Evolutionary conservation across 2,113 vertebrate genomes (phyloP).

Genomic region (Bubo scandiacus): DNA sequence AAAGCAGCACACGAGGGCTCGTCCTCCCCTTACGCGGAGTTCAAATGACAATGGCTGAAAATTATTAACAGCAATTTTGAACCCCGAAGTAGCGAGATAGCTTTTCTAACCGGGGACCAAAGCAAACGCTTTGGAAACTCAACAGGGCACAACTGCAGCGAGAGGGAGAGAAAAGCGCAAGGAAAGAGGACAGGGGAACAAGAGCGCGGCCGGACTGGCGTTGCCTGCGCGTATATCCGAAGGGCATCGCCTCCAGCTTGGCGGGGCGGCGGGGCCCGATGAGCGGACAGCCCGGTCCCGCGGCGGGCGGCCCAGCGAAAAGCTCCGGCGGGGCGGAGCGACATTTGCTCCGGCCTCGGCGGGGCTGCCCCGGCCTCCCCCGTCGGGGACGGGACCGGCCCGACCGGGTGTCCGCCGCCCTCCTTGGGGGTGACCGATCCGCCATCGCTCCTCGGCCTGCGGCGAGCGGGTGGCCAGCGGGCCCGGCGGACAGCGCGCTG

Average conservation of each 20-base stretch:
- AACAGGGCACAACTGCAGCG: background rate
- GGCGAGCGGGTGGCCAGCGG: background rate
- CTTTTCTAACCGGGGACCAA: background rate
- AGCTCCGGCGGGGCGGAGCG: background rate
- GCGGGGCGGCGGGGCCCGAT: accelerated
- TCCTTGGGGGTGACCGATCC: background rate
- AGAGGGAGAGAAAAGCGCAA: background rate
- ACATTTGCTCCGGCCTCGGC: background rate
- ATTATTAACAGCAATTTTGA: background rate
- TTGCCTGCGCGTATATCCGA: background rate
- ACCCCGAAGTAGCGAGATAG: accelerated
- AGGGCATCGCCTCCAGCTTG: background rate
- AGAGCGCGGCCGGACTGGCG: background rate
- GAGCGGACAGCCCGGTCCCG: accelerated
- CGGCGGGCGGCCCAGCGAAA: background rate
- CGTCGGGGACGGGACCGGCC: background rate
- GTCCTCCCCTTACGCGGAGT: accelerated
- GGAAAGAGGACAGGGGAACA: background rate
- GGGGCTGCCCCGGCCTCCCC: background rate
- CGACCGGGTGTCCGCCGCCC: background rate
- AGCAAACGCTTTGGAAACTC: background rate
- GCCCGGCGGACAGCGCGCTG: background rate
- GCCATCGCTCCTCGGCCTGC: background rate
- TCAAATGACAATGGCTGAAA: background rate
- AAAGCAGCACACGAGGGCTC: background rate